Base-by-base conservation (phyloP, 2,113 vertebrate genomes). In the Meleagris gallopavo region DNA sequence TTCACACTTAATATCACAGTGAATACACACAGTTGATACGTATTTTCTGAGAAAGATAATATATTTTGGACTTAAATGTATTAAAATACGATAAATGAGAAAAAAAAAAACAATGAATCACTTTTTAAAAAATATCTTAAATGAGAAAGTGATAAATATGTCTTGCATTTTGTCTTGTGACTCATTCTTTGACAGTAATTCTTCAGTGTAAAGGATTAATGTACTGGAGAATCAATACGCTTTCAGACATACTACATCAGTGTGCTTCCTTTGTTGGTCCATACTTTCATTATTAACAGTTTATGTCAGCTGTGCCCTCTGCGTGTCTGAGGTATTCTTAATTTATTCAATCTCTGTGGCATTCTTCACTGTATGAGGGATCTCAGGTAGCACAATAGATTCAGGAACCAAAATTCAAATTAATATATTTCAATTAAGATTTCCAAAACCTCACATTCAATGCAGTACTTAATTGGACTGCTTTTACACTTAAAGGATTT, bases 181-280 rank as follows among this genome's bases (percentile, higher is more conserved):
- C 89, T 97, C 95, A 96, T 91, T 94, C 94, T 81, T 86, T 97
- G 97, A 95, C 96, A 96, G 95, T 97, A 98, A 96, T 96, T 97
- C 94, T 86, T 94, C 92, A 94, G 72, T 91, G 93, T 87, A 97
- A 96, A 96, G 87, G 85, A 97, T 95, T 97, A 97, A 97, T 96
- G 96, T 94, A 96, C 94, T 94, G 50, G 24, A 91, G 96, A 97
- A 98, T 97, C 97, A 93, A 97, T 97, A 98, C 62, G 93, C 95
- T 98, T 96, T 97, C 96, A 98, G 96, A 97, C 92, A 91, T 81
- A 86, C 71, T 96, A 94, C 87, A 95, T 97, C 94, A 96, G 69
- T 90, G 83, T 88, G 83, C 91, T 97, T 96, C 94, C 90, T 89
- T 88, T 95, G 94, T 93, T 93, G 93, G 94, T 93, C 92, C 69